Percentiles rank a stretch among this genome's conserved stretches.
These are phyloP conservation scores for Bucorvus abyssinicus DNA, from an alignment of 2,797 vertebrate species.

Conservation along the genomic window DNA sequence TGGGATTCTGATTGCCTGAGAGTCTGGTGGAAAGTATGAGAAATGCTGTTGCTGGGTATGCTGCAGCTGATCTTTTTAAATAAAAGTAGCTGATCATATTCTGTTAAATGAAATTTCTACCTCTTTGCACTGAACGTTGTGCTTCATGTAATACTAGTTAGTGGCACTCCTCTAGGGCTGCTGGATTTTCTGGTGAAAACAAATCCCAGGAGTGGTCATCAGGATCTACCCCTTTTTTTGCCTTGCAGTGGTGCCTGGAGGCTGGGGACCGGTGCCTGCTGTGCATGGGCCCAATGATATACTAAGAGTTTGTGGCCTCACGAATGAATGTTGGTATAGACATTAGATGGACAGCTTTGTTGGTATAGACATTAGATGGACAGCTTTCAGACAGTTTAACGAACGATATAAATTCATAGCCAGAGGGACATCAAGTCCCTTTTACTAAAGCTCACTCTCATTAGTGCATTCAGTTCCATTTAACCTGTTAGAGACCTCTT, in stretches of 20 bases:
- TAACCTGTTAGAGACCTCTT: neutral
- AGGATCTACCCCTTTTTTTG: neutral
- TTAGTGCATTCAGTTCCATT: neutral
- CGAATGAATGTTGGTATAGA: neutral
- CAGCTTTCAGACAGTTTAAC: neutral
- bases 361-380: neutral
- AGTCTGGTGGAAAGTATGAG: neutral
- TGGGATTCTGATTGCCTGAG: neutral
- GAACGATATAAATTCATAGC: neutral
- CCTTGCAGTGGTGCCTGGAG: neutral
- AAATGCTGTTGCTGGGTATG: neutral
- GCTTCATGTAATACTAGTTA: neutral
- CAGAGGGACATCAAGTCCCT: neutral
- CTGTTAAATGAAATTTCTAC: neutral
- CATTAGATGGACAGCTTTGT: neutral
- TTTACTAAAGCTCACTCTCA: neutral
- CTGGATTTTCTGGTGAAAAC: neutral
- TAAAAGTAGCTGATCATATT: neutral
- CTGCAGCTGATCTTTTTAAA: neutral
- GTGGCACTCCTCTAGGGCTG: neutral
- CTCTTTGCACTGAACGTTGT: neutral
- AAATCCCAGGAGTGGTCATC: neutral
- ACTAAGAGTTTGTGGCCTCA: neutral
- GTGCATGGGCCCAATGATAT: neutral
- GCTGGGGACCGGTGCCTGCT: neutral